Evolutionary conservation across 1,140 invertebrate species (phyloP).

Genomic region (Drosophila parvula): DNA sequence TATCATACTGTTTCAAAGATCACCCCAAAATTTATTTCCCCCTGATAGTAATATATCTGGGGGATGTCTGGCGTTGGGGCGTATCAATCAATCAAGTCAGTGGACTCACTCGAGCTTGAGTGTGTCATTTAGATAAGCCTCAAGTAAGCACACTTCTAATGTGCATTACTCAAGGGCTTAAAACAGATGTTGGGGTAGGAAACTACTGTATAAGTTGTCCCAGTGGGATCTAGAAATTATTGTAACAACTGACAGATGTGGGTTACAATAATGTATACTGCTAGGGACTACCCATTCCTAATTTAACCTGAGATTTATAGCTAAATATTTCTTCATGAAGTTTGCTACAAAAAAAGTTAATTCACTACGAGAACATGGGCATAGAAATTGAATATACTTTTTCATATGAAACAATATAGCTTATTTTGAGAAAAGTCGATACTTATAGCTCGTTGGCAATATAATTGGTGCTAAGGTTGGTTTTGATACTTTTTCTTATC

Average conservation of each 20-base stretch:
- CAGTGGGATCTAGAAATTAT: slow-evolving; percentile 1
- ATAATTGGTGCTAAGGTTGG: too few relatives aligned
- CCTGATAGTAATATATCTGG: background rate
- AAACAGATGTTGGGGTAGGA: slow-evolving; percentile 13
- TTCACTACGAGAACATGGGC: too few relatives aligned
- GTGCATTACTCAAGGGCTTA: slow-evolving; percentile 12
- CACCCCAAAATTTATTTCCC: slow-evolving; percentile 13
- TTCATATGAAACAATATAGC: too few relatives aligned
- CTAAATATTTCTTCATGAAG: too few relatives aligned
- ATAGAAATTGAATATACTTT: too few relatives aligned
- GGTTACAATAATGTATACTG: background rate
- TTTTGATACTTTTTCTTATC: too few relatives aligned
- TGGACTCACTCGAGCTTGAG: slow-evolving; percentile 3
- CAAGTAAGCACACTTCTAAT: slow-evolving; percentile 14
- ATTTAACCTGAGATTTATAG: background rate
- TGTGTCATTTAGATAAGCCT: slow-evolving; percentile 33
- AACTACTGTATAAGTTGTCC: background rate
- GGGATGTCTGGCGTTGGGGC: background rate
- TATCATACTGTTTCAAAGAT: slow-evolving; percentile 25
- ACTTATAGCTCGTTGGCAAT: too few relatives aligned
- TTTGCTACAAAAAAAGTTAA: too few relatives aligned
- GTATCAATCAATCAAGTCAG: slow-evolving; percentile 33
- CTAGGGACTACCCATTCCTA: background rate
- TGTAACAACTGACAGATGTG: slow-evolving; percentile 1
- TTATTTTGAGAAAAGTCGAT: too few relatives aligned